These are phyloP conservation scores for Poeciliopsis paucimaculata DNA, from an alignment of 2,797 vertebrate species.

Conservation along the genomic window DNA sequence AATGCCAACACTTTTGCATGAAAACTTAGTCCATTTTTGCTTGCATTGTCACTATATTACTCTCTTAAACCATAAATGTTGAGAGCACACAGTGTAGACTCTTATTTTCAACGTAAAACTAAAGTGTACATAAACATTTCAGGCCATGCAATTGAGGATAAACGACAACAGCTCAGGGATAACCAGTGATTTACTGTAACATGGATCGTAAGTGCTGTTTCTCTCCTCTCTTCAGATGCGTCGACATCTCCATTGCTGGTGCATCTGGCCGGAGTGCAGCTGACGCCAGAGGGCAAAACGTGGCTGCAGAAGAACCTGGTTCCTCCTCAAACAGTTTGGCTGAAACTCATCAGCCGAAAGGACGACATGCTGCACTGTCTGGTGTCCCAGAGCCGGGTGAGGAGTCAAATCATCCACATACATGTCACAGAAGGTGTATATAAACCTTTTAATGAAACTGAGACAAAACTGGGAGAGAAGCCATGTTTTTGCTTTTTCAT, in stretches of 20 bases:
- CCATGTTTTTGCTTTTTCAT: neutral
- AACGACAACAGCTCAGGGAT: neutral
- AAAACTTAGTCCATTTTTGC: neutral
- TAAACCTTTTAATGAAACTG: neutral
- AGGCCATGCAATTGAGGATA: neutral
- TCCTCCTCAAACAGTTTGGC: conserved; percentile 85
- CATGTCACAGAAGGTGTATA: neutral
- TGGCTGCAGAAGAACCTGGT: conserved; percentile 86
- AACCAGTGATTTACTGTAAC: neutral
- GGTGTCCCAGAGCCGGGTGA: conserved; percentile 78
- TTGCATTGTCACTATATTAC: neutral
- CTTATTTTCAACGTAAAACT: neutral
- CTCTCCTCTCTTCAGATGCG: conserved; percentile 73
- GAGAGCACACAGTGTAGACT: neutral
- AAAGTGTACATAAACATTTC: neutral
- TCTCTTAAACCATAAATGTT: neutral
- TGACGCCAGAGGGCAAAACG: conserved; percentile 79
- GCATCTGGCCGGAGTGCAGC: conserved; percentile 89
- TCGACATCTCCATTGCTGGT: conserved; percentile 78
- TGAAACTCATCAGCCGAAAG: conserved; percentile 89
- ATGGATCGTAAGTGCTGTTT: neutral
- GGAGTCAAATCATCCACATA: neutral
- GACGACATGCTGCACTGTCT: conserved; percentile 85
- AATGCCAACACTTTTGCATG: neutral
- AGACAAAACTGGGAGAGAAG: neutral